A percentile compares a stretch with the other conserved stretches of the same genome.
phyloP scores from a whole-genome alignment of 2,113 vertebrate species.

The Ammodytes marinus region DNA sequence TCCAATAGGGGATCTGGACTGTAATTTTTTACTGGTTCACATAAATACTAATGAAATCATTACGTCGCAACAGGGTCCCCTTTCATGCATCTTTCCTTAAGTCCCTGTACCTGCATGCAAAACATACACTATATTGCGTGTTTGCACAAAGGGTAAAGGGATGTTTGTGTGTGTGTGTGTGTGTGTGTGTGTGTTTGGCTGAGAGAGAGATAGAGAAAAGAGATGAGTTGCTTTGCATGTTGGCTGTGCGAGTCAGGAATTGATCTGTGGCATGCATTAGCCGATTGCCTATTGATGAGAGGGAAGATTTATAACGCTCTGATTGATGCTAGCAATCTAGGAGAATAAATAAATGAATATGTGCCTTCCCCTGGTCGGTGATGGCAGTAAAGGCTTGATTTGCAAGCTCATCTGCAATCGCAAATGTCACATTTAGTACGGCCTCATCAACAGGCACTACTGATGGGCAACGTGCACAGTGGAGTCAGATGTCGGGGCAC shows the following conservation, averaged over 20 bases:
- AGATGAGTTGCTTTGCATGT: slow-evolving; percentile 69
- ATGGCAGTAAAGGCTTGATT: slow-evolving; percentile 81
- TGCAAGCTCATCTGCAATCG: slow-evolving; percentile 78
- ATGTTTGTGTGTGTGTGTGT: slow-evolving; percentile 15
- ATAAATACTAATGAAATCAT: slow-evolving; percentile 59
- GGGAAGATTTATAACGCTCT: slow-evolving; percentile 81
- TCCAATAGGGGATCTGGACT: slow-evolving; percentile 13
- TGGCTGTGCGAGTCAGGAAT: slow-evolving; percentile 78
- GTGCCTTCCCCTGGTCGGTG: slow-evolving; percentile 57
- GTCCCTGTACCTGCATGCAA: slow-evolving; percentile 21
- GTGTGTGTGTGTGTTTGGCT: slow-evolving; percentile 19
- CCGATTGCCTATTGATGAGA: slow-evolving; percentile 88
- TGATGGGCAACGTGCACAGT: slow-evolving; percentile 47
- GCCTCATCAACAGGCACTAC: slow-evolving; percentile 56
- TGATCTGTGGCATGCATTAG: slow-evolving; percentile 86
- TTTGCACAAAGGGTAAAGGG: slow-evolving; percentile 42
- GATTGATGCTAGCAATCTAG: slow-evolving; percentile 80
- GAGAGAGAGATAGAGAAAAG: slow-evolving; percentile 14
- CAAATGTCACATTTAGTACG: slow-evolving; percentile 77
- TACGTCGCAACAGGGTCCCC: slow-evolving; percentile 35
- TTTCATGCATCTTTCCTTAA: slow-evolving; percentile 30
- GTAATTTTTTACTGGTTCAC: slow-evolving; percentile 29
- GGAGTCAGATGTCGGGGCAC: slow-evolving; percentile 45
- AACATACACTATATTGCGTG: slow-evolving; percentile 42
- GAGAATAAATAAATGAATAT: slow-evolving; percentile 85